Evolutionary conservation across 1,140 invertebrate species (phyloP), one percentile per base, ranked within the genome.

Genomic region (Dicyema japonicum): DNA sequence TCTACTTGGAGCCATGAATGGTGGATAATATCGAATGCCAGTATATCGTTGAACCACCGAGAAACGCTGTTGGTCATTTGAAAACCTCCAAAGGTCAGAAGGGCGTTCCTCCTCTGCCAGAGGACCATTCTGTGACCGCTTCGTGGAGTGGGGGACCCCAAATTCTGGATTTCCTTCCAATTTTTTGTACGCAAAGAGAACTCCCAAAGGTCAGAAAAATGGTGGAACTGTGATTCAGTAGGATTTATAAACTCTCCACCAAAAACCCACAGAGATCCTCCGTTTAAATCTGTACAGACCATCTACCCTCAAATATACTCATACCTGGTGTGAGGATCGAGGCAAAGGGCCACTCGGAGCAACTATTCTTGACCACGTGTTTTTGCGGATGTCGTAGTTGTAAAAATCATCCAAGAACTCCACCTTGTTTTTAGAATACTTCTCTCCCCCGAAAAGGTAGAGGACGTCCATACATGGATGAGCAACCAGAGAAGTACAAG

Each of bases 141-240:
- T 32, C 75, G 56, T 0, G 71, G 56, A 13, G 66, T 67, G 1
- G 76, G 75, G 2, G 66, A 69, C 33, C 69, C 63, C 14, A 61
- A 42, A 27, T 43, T 64, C 63, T 40, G 50, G 29, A 78, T 61
- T 56, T 78, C 75, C 37, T 76, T 65, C 76, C 76, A 88, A 46
- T 65, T 64, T 37, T 68, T 72, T 1, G 63, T 61, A 24, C 60
- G 59, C 4, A 69, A 44, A 41, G 67, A 63, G 42, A 64, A 72
- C 12, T 72, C 61, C 74, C 75, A 85, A 0, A 88, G 52, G 46
- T 88, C 75, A 46, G 65, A 66, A 41, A 76, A 85, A 44, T 88
- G 76, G 47, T 78, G 68, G 47, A 80, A 85, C 44, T 82, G 75
- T 17, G 67, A 66, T 40, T 80, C 70, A 0, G 67, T 66, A 2